Evolutionary conservation across 2,888 invertebrate species (phyloP).

Genomic region (Dugesia japonica): DNA sequence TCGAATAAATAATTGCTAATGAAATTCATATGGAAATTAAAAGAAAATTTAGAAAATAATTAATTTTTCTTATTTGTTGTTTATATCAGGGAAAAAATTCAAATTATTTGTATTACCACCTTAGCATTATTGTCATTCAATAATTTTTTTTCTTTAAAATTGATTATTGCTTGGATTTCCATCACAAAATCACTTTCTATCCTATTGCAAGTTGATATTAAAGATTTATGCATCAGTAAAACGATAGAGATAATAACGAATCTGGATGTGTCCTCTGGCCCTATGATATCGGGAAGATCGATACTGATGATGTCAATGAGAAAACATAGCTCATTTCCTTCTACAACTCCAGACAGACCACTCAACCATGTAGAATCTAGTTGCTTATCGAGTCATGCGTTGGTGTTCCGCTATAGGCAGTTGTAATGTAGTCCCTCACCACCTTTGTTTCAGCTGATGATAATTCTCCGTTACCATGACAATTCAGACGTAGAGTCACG

Average conservation of each 20-base stretch:
- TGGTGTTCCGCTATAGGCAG: conserved; percentile 12
- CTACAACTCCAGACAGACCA: conserved; percentile 20
- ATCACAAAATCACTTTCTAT: conserved; percentile 1
- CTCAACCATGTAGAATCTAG: conserved; percentile 15
- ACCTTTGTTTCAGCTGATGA: not conserved
- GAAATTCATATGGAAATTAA: too few relatives aligned
- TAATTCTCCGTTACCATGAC: conserved; percentile 9
- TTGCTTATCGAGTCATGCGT: conserved; percentile 13
- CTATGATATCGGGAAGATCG: conserved; percentile 9
- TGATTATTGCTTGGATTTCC: not conserved
- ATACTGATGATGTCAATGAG: conserved; percentile 16
- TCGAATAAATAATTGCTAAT: too few relatives aligned
- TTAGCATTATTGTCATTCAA: not conserved
- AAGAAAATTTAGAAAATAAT: too few relatives aligned
- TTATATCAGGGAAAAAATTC: too few relatives aligned
- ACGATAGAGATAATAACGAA: not conserved
- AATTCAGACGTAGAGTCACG: conserved; percentile 13
- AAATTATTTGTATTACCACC: not conserved
- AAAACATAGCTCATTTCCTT: conserved; percentile 20
- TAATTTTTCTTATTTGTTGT: too few relatives aligned
- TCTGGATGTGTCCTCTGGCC: conserved; percentile 16
- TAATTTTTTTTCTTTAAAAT: not conserved
- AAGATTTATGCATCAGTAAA: conserved; percentile 1
- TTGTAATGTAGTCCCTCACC: not conserved
- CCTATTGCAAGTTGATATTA: conserved; percentile 1